These are phyloP conservation scores for Cremastinae sp. DNA, from an alignment of 2,888 invertebrate genomes.

Conservation along the genomic window DNA sequence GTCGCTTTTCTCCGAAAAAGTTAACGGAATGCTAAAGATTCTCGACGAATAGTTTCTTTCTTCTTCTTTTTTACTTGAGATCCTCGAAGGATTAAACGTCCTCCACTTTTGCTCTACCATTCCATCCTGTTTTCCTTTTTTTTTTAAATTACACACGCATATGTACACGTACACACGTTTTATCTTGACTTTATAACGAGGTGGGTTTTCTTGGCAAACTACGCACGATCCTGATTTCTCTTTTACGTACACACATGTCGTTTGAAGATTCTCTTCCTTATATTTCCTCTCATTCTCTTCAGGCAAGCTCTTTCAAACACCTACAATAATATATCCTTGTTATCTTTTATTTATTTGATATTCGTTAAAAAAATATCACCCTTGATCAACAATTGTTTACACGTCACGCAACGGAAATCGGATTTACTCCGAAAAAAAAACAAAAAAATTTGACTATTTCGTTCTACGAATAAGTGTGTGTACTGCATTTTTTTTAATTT, in stretches of 20 bases:
- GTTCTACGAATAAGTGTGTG: no score
- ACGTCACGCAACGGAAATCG: no score
- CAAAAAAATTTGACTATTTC: no score
- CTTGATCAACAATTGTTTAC: no score
- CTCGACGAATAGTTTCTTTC: slow-evolving; percentile 47
- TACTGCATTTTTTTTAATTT: no score
- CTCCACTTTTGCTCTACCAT: slow-evolving; percentile 18
- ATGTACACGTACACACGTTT: neutral
- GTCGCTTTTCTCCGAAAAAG: slow-evolving; percentile 56
- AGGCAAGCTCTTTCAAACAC: no score
- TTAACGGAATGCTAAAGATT: slow-evolving; percentile 49
- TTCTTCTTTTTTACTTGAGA: slow-evolving; percentile 8
- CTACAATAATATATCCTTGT: no score
- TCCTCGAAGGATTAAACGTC: slow-evolving; percentile 46
- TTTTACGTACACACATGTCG: neutral
- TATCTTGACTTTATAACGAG: slow-evolving; percentile 46
- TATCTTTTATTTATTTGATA: no score
- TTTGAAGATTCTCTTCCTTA: no score
- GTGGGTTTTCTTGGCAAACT: slow-evolving; percentile 29
- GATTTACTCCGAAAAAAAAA: no score
- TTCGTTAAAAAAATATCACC: no score
- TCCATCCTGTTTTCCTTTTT: slow-evolving; percentile 27
- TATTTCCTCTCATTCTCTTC: no score
- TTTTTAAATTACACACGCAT: neutral
- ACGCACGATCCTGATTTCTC: slow-evolving; percentile 22